Conservation (phyloP, 2,888 invertebrate species). For the Agrilus biguttatus region DNA sequence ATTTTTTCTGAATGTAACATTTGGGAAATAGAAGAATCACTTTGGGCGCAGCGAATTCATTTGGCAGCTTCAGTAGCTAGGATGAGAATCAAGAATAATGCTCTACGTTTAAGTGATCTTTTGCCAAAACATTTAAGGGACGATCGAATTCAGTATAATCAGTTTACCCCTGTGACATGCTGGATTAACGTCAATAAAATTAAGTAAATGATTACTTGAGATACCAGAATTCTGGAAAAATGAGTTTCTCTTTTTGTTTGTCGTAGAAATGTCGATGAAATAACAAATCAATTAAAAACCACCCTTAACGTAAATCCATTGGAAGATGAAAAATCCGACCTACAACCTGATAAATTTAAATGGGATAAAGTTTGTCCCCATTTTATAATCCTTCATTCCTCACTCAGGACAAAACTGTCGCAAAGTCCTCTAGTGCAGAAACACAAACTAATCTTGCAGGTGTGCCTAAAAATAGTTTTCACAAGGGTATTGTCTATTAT, state of each 20-base stretch:
- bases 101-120: conserved; percentile 50
- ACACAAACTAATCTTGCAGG: conserved; percentile 44
- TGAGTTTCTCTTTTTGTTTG: neutral
- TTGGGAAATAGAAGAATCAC: conserved; percentile 41
- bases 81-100: conserved; percentile 59
- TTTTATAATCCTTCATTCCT: conserved; percentile 39
- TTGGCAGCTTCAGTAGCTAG: conserved; percentile 66
- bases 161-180: conserved; percentile 46
- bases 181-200: conserved; percentile 68
- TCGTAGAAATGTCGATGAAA: conserved; percentile 14
- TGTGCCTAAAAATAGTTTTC: conserved; percentile 13
- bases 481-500: neutral
- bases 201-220: conserved; percentile 31
- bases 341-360: conserved; percentile 20
- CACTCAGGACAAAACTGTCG: conserved; percentile 37
- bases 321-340: conserved; percentile 11
- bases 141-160: conserved; percentile 45
- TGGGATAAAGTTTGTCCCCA: conserved; percentile 36
- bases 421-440: conserved; percentile 39
- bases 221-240: too few species aligned
- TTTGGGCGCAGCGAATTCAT: conserved; percentile 51
- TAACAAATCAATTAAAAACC: conserved; percentile 18
- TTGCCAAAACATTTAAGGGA: conserved; percentile 59
- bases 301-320: conserved; percentile 17
- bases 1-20: conserved; percentile 22